Evolutionary conservation across 2,888 invertebrate genomes (phyloP), one percentile per base, ranked within the genome.

Genomic region (Linnaemya vulpina): DNA sequence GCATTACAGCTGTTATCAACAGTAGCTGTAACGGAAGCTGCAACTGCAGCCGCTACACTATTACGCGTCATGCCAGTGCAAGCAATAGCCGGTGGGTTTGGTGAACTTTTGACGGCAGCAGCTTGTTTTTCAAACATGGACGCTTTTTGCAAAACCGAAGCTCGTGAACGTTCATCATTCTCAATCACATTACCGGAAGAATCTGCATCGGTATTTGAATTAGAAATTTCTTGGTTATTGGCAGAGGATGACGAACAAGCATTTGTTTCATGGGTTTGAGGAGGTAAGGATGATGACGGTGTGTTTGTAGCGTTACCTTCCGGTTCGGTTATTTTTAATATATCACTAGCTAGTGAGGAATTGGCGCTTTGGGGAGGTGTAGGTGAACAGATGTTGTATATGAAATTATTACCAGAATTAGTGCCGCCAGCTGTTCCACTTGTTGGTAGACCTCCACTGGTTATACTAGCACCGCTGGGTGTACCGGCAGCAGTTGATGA

Each of bases 91-190:
- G 84, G 84, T 76, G 53, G 55, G 78, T 46, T 77, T 25, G 80
- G 85, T 11, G 78, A 81, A 43, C 62, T 88, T 80, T 86, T 86
- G 22, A 79, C 67, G 3, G 89, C 91, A 20, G 91, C 90, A 43
- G 92, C 91, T 87, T 91, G 90, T 87, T 91, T 91, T 87, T 93
- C 93, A 87, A 93, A 93, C 92, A 93, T 92, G 30, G 93, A 93
- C 25, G 92, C 91, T 88, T 93, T 93, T 82, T 93, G 93, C 65
- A 93, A 86, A 17, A 93, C 93, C 1, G 93, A 93, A 65, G 92
- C 93, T 25, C 91, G 90, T 4, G 92, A 91, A 70, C 91, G 90
- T 63, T 92, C 91, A 85, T 92, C 92, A 74, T 90, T 88, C 81
- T 91, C 92, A 0, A 87, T 87, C 17, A 88, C 88, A 35, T 87